Base-by-base conservation (phyloP, 2,797 vertebrate species). In the Hoplostethus atlanticus region DNA sequence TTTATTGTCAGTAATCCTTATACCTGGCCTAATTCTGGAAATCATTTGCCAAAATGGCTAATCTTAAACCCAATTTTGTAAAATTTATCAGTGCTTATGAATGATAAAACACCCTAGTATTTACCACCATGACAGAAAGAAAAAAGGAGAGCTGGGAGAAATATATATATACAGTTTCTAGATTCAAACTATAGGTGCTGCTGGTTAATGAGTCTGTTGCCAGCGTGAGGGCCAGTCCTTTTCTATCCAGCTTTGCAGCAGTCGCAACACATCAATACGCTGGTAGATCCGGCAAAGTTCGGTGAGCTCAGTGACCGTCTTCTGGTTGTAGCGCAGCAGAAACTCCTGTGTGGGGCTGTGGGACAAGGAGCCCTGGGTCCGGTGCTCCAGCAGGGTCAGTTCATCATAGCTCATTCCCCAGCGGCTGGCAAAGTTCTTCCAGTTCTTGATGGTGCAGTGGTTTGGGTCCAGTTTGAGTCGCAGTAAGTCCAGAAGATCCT, bases 371-470 rank as follows among this genome's bases (percentile, higher is more conserved):
- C 94, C 95, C 64, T 94, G 93, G 7, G 92, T 94, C 83, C 92
- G 92, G 84, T 99, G 96, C 92, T 99, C 98, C 87, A 99, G 94
- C 85, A 99, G 95, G 56, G 95, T 96, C 68, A 99, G 94, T 92
- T 99, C 98, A 5, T 99, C 98, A 0, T 98, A 99, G 78, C 95
- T 97, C 98, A 99, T 99, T 30, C 98, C 98, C 98, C 98, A 99
- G 59, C 97, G 98, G 89, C 97, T 99, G 3, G 97, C 98, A 93
- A 99, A 97, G 94, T 99, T 99, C 92, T 98, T 98, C 98, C 98
- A 99, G 94, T 99, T 99, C 91, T 99, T 99, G 84, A 99, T 94
- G n/a, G 97, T 98, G 74, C 97, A 98, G 90, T 99, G 96, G 77
- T 95, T 96, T 0, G 98, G 97, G 86, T 99, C 98, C 89, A 99